Evolutionary conservation across 2,113 vertebrate genomes (phyloP).

Genomic region (Lepisosteus oculatus): DNA sequence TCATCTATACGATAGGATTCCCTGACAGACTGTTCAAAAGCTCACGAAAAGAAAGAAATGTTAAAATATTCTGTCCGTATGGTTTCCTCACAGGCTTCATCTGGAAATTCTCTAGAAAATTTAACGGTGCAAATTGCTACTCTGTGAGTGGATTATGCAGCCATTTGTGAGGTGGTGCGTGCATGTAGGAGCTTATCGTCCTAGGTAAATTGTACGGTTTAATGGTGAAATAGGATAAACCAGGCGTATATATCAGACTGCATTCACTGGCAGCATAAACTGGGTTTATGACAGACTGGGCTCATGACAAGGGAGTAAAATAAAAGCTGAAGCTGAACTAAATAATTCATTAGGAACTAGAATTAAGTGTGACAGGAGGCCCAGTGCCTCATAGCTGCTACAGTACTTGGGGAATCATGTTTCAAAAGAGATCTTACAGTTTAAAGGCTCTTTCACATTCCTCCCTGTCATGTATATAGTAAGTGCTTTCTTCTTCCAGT

Average conservation of each 20-base stretch:
- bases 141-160: no score
- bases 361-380: background rate
- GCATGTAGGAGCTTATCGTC: no score
- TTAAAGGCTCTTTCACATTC: conserved; percentile 85
- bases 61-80: no score
- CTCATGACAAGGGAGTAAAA: background rate
- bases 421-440: conserved; percentile 67
- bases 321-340: background rate
- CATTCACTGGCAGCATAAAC: no score
- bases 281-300: no score
- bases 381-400: background rate
- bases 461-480: conserved; percentile 69
- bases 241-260: background rate
- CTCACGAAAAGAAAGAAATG: no score
- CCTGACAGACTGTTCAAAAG: no score
- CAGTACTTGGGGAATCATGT: background rate
- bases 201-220: background rate
- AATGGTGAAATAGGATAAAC: background rate
- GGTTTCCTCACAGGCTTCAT: no score
- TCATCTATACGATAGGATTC: no score
- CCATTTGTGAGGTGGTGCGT: no score
- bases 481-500: conserved; percentile 72
- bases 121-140: no score
- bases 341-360: conserved; percentile 1
- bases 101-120: no score